Conservation (phyloP, 2,888 invertebrate genomes). For the Stramonita haemastoma region DNA sequence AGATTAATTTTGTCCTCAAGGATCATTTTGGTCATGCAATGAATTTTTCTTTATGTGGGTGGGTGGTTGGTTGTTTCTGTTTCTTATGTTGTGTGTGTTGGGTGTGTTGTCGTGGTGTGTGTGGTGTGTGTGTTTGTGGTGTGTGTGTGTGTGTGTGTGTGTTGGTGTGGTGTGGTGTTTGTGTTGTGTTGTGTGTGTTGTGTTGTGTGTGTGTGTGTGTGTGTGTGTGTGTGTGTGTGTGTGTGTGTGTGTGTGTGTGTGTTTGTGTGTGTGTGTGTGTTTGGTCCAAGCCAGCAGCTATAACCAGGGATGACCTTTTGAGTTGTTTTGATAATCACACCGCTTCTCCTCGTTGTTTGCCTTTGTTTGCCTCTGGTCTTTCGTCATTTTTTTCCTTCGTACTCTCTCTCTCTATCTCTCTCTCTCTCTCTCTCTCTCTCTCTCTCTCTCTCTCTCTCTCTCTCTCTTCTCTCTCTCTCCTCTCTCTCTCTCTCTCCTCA, state of each 20-base stretch:
- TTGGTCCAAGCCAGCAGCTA: background rate
- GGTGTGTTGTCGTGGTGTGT: background rate
- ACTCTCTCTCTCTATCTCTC: too few species aligned
- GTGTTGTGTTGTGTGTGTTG: too few species aligned
- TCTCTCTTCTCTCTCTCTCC: background rate
- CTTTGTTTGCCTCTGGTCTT: too few species aligned
- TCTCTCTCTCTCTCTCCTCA: constrained; percentile 1
- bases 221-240: background rate
- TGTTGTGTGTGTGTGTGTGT: background rate
- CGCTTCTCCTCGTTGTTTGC: too few species aligned
- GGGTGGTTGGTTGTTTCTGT: background rate
- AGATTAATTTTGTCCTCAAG: too few species aligned
- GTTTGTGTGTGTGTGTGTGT: background rate
- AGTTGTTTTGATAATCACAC: too few species aligned
- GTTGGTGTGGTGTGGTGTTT: too few species aligned
- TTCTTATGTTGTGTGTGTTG: background rate
- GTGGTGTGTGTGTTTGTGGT: background rate
- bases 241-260: background rate
- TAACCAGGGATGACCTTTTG: too few species aligned
- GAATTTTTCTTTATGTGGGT: too few species aligned
- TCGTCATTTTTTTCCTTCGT: too few species aligned
- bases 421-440: background rate
- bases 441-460: background rate
- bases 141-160: background rate
- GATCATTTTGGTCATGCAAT: too few species aligned